Evolutionary conservation across 2,113 vertebrate species (phyloP), one percentile per base, ranked within the genome.

Genomic region (Polypterus senegalus): DNA sequence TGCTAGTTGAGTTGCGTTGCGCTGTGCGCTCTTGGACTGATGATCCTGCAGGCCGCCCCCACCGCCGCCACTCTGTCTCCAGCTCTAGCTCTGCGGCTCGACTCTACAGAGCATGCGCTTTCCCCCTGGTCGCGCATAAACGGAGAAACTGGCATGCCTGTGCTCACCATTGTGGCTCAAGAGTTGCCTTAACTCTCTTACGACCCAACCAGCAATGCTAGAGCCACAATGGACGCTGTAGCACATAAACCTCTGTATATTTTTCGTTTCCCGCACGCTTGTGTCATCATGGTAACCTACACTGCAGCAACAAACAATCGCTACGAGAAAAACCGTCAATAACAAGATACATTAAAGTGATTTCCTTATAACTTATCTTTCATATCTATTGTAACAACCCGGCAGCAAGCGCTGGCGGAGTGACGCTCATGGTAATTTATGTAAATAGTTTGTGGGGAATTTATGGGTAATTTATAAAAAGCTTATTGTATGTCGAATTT

Each of bases 1-100:
- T 71, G 71, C 68, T 66, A 71, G 75, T 67, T 69, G 70, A 69
- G 53, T 27, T 27, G 27, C 27, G 27, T 27, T 27, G 27, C 27
- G 27, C 27, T 27, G 27, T 27, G 66, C 67, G 78, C 70, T 56
- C 47, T 49, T 62, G 71, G 77, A 76, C 76, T 62, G 69, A 63
- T 71, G 72, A 63, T 68, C 62, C 73, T 78, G 77, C 76, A 73
- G 76, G 72, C 78, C 77, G 79, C 79, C 66, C 54, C 54, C 66
- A 53, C 61, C 53, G 47, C 63, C 62, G 53, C 58, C 63, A 60
- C 70, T 62, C 52, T 49, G 45, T 58, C 54, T 57, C 49, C 67
- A 74, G 70, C 70, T 73, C 44, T 72, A 74, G 77, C 78, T 70
- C 68, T 69, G 70, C 70, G 45, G 54, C 47, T 27, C 27, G 27